Conservation (phyloP, 2,113 vertebrate genomes). For the Suricata suricatta region DNA sequence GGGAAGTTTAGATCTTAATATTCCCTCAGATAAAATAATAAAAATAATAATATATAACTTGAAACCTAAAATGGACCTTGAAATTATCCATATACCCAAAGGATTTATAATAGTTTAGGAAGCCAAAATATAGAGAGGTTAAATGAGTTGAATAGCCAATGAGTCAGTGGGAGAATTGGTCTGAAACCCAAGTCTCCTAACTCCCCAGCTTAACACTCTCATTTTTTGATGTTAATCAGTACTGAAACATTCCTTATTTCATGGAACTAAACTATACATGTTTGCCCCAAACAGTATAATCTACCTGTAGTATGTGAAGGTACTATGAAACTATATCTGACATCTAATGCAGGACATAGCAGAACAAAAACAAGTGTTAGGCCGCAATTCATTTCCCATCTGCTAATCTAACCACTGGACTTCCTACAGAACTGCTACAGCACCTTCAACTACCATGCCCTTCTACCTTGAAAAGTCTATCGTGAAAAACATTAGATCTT, state of each 20-base stretch:
- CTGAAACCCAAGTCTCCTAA: neutral
- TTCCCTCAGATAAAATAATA: constrained; percentile 29
- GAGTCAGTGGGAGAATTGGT: neutral
- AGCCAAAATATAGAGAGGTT: neutral
- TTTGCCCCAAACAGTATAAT: neutral
- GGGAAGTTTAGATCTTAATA: constrained; percentile 30
- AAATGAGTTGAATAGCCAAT: neutral
- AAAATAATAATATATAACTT: neutral
- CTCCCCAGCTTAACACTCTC: neutral
- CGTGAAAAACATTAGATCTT: constrained; percentile 19
- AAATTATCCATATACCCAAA: neutral
- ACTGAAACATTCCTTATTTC: neutral
- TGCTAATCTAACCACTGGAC: neutral
- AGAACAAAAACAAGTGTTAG: neutral
- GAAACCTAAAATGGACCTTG: neutral
- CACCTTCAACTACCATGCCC: neutral
- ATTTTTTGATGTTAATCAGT: neutral
- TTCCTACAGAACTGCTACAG: neutral
- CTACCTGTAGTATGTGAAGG: neutral
- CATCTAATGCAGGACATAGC: neutral
- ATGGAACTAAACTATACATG: neutral
- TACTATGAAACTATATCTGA: neutral
- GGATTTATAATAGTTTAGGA: neutral
- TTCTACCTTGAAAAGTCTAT: neutral
- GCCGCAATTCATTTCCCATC: neutral